These are phyloP conservation scores for Polypterus senegalus DNA, from an alignment of 2,113 vertebrate species.

Conservation along the genomic window DNA sequence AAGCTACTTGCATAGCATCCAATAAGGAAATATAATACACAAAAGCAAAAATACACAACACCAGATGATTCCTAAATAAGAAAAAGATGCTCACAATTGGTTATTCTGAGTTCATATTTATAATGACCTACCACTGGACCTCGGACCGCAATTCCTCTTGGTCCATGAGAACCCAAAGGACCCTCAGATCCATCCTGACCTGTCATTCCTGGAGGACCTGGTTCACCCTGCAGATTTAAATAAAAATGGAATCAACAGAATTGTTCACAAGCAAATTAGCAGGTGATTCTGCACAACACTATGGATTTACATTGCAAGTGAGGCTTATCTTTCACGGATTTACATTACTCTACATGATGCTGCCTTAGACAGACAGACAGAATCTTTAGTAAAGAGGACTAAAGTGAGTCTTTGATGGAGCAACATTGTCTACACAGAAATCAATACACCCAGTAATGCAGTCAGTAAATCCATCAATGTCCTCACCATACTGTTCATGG, in stretches of 20 bases:
- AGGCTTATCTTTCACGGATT: neutral
- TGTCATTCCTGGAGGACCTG: constrained; percentile 64
- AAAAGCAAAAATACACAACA: too few species aligned
- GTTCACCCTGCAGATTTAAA: constrained; percentile 59
- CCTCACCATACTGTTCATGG: too few species aligned
- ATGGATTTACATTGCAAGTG: neutral
- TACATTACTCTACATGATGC: neutral
- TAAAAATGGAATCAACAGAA: neutral
- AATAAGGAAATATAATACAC: too few species aligned
- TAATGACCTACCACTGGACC: constrained; percentile 60
- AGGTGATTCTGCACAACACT: neutral
- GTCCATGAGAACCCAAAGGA: constrained; percentile 60
- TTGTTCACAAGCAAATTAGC: neutral
- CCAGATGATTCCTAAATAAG: too few species aligned
- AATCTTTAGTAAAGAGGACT: neutral
- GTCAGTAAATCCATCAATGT: too few species aligned
- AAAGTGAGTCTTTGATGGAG: too few species aligned
- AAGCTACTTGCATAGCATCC: too few species aligned
- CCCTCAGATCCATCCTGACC: constrained; percentile 71
- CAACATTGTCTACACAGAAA: too few species aligned
- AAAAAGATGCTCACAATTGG: neutral
- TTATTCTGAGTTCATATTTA: neutral
- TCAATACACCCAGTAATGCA: too few species aligned
- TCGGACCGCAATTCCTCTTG: constrained; percentile 60
- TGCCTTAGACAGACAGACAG: neutral